These are phyloP conservation scores for Drosophila subobscura DNA, from an alignment of 1,140 invertebrate species.

Conservation along the genomic window DNA sequence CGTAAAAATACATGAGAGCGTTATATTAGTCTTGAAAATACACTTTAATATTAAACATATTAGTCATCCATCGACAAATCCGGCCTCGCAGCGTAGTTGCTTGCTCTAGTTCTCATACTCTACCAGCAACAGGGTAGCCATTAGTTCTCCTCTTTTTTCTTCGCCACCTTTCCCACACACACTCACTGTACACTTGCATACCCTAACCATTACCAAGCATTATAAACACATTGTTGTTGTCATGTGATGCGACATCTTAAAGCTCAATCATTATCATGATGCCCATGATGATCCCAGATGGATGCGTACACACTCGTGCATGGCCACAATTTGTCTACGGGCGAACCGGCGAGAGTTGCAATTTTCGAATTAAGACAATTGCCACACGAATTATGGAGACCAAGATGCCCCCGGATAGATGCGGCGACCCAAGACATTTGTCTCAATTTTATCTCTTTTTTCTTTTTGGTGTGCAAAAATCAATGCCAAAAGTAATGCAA, in stretches of 20 bases:
- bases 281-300: conserved; percentile 31
- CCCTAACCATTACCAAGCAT: not conserved
- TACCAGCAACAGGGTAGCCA: no score
- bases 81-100: no score
- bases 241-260: conserved; percentile 36
- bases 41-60: no score
- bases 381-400: conserved; percentile 59
- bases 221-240: conserved; percentile 6
- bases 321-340: conserved; percentile 67
- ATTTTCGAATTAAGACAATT: conserved; percentile 82
- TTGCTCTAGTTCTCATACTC: no score
- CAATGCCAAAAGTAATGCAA: conserved; percentile 76
- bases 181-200: conserved; percentile 7
- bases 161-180: conserved; percentile 6
- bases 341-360: conserved; percentile 58
- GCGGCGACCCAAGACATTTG: conserved; percentile 35
- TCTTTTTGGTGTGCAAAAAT: conserved; percentile 47
- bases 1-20: no score
- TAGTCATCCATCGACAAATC: no score
- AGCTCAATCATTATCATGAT: conserved; percentile 57
- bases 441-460: conserved; percentile 1
- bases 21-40: no score
- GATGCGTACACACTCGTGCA: conserved; percentile 65
- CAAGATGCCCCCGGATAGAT: conserved; percentile 26
- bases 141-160: not conserved